phyloP scores from a whole-genome alignment of 2,888 invertebrate species.

The Leucophenga maculata region DNA sequence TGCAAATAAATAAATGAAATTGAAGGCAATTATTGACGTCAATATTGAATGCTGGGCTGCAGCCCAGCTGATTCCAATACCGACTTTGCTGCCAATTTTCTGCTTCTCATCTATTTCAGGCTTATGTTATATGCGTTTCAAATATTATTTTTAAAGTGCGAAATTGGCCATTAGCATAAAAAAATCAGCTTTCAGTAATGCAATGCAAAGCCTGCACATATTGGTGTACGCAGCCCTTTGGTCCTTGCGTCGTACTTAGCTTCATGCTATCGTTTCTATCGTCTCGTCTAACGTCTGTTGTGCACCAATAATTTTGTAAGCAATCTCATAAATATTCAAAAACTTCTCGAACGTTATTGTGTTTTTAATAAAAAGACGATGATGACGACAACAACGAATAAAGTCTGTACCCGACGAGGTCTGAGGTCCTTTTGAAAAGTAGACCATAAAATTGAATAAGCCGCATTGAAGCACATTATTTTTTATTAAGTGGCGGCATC shows the following conservation, averaged over 20 bases:
- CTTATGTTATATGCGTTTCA: neutral
- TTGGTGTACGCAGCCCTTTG: too few relatives aligned
- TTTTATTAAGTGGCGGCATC: constrained; percentile 59
- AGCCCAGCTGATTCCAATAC: neutral
- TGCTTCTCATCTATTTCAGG: neutral
- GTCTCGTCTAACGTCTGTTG: neutral
- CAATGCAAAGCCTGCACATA: too few relatives aligned
- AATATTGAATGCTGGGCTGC: constrained; percentile 32
- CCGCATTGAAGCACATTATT: constrained; percentile 65
- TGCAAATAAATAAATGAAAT: constrained; percentile 64
- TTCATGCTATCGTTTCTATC: constrained; percentile 38
- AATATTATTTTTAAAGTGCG: constrained; percentile 23
- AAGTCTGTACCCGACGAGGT: constrained; percentile 41
- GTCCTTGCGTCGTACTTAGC: constrained; percentile 11
- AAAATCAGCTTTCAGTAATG: neutral
- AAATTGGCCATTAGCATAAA: constrained; percentile 24
- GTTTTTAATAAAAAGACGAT: constrained; percentile 22
- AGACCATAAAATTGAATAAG: constrained; percentile 65
- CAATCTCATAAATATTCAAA: constrained; percentile 65
- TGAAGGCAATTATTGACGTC: constrained; percentile 64
- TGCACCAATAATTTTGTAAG: constrained; percentile 65
- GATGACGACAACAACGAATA: constrained; percentile 21
- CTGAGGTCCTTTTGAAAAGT: constrained; percentile 55
- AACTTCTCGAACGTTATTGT: constrained; percentile 36
- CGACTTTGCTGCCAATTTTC: neutral